These are phyloP conservation scores for Montifringilla adamsi DNA, from an alignment of 2,113 vertebrate genomes.

Conservation along the genomic window DNA sequence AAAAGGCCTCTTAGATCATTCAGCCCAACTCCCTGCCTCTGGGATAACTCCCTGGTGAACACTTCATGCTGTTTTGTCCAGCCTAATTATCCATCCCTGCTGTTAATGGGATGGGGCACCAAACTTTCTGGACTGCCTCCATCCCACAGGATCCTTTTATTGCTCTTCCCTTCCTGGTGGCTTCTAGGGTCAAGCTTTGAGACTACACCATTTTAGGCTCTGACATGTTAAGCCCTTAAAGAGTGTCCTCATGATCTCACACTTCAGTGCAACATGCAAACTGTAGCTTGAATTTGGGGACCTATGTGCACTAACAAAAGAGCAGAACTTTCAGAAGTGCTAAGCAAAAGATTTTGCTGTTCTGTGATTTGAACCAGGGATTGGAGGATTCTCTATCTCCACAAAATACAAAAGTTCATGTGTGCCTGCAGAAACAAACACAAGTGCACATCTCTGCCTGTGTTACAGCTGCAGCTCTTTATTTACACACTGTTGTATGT, in stretches of 20 bases:
- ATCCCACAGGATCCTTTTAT: background rate
- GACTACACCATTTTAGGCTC: background rate
- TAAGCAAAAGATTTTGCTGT: background rate
- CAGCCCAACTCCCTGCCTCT: constrained; percentile 4
- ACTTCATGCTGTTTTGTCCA: constrained; percentile 22
- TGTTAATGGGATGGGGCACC: constrained; percentile 19
- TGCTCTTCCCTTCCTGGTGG: background rate
- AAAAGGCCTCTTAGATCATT: constrained; percentile 26
- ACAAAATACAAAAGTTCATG: background rate
- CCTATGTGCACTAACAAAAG: background rate
- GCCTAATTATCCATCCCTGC: constrained; percentile 16
- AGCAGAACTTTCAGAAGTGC: background rate
- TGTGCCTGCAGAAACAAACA: background rate
- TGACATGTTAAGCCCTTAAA: background rate
- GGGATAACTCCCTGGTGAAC: background rate
- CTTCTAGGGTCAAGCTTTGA: background rate
- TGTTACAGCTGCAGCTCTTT: background rate
- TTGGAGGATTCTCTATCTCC: background rate
- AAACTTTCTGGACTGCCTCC: background rate
- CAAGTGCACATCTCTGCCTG: background rate
- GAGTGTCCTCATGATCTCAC: background rate
- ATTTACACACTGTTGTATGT: rapidly evolving
- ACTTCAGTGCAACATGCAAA: background rate
- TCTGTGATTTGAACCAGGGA: background rate
- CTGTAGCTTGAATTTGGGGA: background rate